Conservation (phyloP, 2,888 invertebrate genomes). For the Urechis unicinctus region DNA sequence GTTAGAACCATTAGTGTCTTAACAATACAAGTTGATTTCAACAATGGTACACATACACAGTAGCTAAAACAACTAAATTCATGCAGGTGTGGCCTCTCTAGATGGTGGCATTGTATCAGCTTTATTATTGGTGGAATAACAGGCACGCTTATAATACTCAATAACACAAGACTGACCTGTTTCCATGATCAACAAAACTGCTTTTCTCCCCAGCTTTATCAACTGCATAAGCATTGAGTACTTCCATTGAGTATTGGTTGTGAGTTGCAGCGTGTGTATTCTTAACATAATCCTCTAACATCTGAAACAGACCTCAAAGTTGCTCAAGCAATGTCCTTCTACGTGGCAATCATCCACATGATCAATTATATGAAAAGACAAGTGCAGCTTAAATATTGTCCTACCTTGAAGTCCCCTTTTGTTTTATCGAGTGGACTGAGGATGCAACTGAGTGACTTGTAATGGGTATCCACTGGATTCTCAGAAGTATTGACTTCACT, state of each 20-base stretch:
- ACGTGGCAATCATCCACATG: too few relatives aligned
- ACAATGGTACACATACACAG: too few relatives aligned
- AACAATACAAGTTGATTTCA: too few relatives aligned
- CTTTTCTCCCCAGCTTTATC: constrained; percentile 44
- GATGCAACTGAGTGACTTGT: constrained; percentile 50
- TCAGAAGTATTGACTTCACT: constrained; percentile 36
- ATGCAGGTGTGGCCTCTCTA: too few relatives aligned
- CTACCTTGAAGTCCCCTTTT: constrained; percentile 47
- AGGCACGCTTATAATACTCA: too few relatives aligned
- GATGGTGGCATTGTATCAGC: too few relatives aligned
- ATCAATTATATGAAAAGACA: neutral
- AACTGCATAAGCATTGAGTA: constrained; percentile 49
- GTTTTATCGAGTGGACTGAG: constrained; percentile 42
- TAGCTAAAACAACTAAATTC: too few relatives aligned
- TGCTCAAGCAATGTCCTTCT: too few relatives aligned
- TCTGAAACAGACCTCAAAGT: constrained; percentile 24
- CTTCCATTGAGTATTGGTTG: constrained; percentile 49
- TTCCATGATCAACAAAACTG: constrained; percentile 47
- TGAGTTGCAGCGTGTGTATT: constrained; percentile 54
- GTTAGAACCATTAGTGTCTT: neutral
- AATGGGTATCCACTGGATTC: constrained; percentile 53
- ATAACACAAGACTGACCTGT: constrained; percentile 36
- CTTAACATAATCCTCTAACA: constrained; percentile 49
- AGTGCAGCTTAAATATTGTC: neutral
- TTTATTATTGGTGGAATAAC: too few relatives aligned